Percentiles rank a stretch among this genome's conserved stretches.
phyloP scores from a whole-genome alignment of 2,888 invertebrate species.

The Molanna angustata region DNA sequence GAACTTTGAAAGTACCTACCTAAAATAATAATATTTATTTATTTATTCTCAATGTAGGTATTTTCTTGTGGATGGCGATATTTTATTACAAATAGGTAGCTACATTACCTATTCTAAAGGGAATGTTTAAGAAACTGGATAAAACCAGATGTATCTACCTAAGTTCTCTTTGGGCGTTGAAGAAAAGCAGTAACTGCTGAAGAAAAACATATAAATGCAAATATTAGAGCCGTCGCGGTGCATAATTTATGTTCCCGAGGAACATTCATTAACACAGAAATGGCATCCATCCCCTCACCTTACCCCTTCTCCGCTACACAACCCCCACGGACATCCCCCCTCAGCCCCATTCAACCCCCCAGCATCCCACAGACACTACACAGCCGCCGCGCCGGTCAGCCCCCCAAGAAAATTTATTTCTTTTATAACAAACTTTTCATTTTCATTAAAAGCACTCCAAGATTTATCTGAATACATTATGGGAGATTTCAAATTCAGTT shows the following conservation, averaged over 20 bases:
- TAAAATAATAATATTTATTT: no score
- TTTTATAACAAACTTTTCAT: slow-evolving; percentile 17
- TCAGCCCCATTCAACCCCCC: neutral
- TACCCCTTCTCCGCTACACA: slow-evolving; percentile 9
- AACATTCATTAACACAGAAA: slow-evolving; percentile 34
- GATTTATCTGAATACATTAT: slow-evolving; percentile 13
- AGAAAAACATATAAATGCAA: slow-evolving; percentile 34
- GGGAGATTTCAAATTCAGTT: slow-evolving; percentile 5
- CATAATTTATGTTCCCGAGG: slow-evolving; percentile 32
- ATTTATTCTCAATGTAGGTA: no score
- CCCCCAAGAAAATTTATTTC: slow-evolving; percentile 19
- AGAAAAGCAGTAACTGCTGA: slow-evolving; percentile 22
- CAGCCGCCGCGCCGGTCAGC: slow-evolving; percentile 13
- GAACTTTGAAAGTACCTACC: no score
- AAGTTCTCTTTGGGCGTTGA: slow-evolving; percentile 15
- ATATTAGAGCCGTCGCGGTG: slow-evolving; percentile 33
- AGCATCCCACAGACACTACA: neutral
- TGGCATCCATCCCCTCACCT: slow-evolving; percentile 26
- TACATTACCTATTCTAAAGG: no score
- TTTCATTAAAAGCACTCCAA: slow-evolving; percentile 15
- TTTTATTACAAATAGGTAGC: no score
- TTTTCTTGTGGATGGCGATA: no score
- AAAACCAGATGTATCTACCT: neutral
- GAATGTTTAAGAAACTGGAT: neutral
- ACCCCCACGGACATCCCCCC: no score